These are phyloP conservation scores for Oryctolagus cuniculus DNA, from an alignment of 2,113 vertebrate genomes.

Conservation along the genomic window DNA sequence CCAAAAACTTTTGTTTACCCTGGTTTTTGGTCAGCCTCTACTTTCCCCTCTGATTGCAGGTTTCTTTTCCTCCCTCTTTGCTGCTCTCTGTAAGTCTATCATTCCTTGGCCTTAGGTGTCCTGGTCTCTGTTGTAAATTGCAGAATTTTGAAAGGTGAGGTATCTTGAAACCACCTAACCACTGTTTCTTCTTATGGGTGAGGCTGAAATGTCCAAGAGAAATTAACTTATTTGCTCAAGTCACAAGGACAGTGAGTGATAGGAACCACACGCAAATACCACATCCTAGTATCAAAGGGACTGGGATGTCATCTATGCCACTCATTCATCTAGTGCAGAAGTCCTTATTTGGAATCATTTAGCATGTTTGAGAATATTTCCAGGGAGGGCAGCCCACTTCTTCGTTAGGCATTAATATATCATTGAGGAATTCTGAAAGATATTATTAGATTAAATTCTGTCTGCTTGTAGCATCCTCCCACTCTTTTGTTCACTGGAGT, in stretches of 20 bases:
- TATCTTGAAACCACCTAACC: neutral
- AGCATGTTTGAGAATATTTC: neutral
- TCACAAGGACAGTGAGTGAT: neutral
- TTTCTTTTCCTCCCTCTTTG: neutral
- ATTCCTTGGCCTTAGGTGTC: neutral
- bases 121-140: neutral
- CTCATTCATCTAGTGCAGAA: neutral
- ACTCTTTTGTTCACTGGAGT: neutral
- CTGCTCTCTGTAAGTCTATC: neutral
- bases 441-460: neutral
- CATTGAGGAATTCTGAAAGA: conserved; percentile 25
- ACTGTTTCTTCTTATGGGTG: neutral
- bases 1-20: neutral
- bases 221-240: neutral
- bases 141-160: neutral
- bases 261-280: neutral
- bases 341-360: neutral
- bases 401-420: neutral
- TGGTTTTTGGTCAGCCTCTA: neutral
- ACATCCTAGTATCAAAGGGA: neutral
- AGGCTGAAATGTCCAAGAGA: neutral
- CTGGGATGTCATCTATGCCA: neutral
- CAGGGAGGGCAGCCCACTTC: neutral
- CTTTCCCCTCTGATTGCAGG: neutral
- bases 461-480: conserved; percentile 1